phyloP scores from a whole-genome alignment of 2,888 invertebrate species.

The Drosophila infuscata region DNA sequence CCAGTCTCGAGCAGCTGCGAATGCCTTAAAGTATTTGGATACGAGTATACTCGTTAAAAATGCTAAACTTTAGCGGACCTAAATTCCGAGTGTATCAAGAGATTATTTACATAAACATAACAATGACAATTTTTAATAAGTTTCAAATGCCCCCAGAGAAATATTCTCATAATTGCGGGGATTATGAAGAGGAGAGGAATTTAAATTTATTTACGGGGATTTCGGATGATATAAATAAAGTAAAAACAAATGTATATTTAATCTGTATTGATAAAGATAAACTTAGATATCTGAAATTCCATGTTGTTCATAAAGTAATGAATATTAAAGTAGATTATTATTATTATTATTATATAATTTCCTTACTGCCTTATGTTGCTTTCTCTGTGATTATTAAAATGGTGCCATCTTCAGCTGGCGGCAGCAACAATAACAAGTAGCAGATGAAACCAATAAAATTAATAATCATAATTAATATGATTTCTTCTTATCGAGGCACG shows the following conservation, averaged over 20 bases:
- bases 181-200: constrained; percentile 2
- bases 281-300: neutral
- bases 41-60: constrained; percentile 19
- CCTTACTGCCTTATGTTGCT: constrained; percentile 19
- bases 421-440: constrained; percentile 21
- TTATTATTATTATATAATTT: neutral
- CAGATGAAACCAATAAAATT: constrained; percentile 72
- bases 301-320: neutral
- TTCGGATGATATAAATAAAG: neutral
- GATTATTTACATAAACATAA: constrained; percentile 39
- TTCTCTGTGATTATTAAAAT: constrained; percentile 6
- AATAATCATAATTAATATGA: constrained; percentile 78
- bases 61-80: constrained; percentile 40
- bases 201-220: neutral
- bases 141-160: constrained; percentile 21
- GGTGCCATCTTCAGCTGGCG: constrained; percentile 19
- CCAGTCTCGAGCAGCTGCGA: constrained; percentile 57
- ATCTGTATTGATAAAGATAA: neutral
- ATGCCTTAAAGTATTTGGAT: constrained; percentile 36
- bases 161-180: constrained; percentile 5
- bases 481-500: constrained; percentile 70
- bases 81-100: constrained; percentile 29
- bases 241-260: neutral
- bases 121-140: constrained; percentile 41
- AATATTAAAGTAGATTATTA: neutral